These are phyloP conservation scores for Parazoanthus swiftii DNA, from an alignment of 92 coral and sea anemone genomes.

Conservation along the genomic window DNA sequence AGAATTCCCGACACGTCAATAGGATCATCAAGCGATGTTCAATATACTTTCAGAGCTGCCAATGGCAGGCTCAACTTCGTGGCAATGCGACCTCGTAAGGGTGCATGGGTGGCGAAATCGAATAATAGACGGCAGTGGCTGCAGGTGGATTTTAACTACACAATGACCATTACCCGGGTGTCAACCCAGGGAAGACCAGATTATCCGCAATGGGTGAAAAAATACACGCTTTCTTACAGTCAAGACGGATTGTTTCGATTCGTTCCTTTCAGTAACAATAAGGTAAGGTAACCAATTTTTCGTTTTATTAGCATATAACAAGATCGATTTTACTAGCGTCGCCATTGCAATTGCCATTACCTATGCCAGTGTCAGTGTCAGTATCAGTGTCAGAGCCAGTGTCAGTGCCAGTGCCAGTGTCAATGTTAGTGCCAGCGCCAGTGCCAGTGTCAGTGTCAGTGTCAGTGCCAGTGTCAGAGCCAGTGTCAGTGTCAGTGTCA, in stretches of 20 bases:
- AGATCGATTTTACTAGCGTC: not conserved
- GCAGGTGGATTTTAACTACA: slow-evolving; percentile 24
- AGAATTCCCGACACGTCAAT: slow-evolving; percentile 38
- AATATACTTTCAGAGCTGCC: not conserved
- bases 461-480: too few species aligned
- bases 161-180: slow-evolving; percentile 20
- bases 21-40: not conserved
- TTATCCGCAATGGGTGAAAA: slow-evolving; percentile 1
- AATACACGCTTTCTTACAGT: slow-evolving; percentile 25
- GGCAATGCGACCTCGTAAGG: not conserved
- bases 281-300: not conserved
- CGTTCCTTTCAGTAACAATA: slow-evolving; percentile 1
- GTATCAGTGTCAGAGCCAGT: too few species aligned
- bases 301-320: not conserved
- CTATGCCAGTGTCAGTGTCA: too few species aligned
- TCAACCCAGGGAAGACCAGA: slow-evolving; percentile 35
- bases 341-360: not conserved
- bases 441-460: too few species aligned
- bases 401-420: too few species aligned
- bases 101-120: slow-evolving; percentile 4
- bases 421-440: too few species aligned
- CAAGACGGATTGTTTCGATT: slow-evolving; percentile 30
- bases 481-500: too few species aligned
- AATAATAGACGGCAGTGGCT: slow-evolving; percentile 18
- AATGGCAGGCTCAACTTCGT: slow-evolving; percentile 28